These are phyloP conservation scores for Nesometra sesokonis DNA, from an alignment of 35 echinoderm and acorn worm species.

Conservation along the genomic window DNA sequence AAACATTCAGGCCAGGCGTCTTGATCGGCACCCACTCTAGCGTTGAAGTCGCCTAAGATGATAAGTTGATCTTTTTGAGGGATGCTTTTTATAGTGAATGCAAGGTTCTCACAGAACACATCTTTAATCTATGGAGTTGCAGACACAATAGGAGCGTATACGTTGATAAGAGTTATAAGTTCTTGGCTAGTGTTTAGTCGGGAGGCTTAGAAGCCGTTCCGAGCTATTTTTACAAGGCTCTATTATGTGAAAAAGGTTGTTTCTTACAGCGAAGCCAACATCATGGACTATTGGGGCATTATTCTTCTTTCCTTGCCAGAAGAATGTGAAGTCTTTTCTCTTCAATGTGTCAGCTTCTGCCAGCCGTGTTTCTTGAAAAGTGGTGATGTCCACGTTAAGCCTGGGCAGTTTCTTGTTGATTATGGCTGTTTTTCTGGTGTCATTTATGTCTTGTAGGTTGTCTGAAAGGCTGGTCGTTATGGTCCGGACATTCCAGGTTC, in stretches of 20 bases:
- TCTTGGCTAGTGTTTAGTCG: not conserved
- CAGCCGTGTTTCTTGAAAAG: constrained; percentile 17
- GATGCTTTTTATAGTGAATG: not conserved
- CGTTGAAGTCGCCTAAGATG: constrained; percentile 31
- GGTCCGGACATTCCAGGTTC: not conserved
- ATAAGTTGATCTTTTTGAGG: not conserved
- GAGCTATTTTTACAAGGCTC: not conserved
- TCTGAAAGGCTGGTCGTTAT: not conserved
- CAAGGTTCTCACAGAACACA: not conserved
- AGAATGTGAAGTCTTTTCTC: constrained; percentile 18
- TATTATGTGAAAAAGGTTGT: not conserved
- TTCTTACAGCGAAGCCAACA: constrained; percentile 15
- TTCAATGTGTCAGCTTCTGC: not conserved
- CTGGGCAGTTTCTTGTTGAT: not conserved
- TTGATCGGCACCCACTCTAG: constrained; percentile 15
- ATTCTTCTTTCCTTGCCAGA: constrained; percentile 13
- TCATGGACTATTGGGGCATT: not conserved
- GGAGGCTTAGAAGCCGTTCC: not conserved
- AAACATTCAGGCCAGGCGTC: not conserved
- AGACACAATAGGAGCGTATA: constrained; percentile 3
- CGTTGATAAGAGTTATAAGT: not conserved
- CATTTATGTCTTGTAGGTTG: not conserved
- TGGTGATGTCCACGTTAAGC: constrained; percentile 10
- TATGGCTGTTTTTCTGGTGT: not conserved
- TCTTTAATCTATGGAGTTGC: not conserved